phyloP scores from a whole-genome alignment of 2,797 vertebrate genomes.

The Ptychobarbus kaznakovi region DNA sequence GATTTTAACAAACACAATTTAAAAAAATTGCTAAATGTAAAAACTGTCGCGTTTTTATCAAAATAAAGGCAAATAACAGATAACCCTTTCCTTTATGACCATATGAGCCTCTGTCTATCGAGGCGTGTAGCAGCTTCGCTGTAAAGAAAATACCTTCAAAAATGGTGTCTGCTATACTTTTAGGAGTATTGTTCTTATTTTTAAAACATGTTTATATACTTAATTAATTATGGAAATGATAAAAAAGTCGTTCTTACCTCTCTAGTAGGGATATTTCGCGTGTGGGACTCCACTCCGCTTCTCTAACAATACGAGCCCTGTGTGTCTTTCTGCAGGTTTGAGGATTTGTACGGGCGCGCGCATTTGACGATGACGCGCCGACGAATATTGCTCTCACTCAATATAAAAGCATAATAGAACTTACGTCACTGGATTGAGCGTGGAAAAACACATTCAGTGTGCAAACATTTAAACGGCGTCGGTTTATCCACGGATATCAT shows the following conservation, averaged over 20 bases:
- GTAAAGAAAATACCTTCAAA: constrained; percentile 10
- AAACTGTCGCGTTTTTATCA: background rate
- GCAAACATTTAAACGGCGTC: background rate
- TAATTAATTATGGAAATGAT: background rate
- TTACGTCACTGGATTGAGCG: background rate
- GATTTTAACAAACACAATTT: background rate
- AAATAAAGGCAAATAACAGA: background rate
- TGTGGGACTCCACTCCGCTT: background rate
- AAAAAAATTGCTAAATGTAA: background rate
- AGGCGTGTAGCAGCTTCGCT: background rate
- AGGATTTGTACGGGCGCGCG: constrained; percentile 41
- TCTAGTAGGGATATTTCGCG: constrained; percentile 14
- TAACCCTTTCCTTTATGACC: background rate
- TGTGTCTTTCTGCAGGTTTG: constrained; percentile 47
- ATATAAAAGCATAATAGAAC: background rate
- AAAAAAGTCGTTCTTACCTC: constrained; percentile 41
- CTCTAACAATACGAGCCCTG: constrained; percentile 50
- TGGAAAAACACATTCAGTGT: background rate
- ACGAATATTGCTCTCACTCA: background rate
- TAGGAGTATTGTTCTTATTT: background rate
- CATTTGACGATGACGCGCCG: constrained; percentile 35
- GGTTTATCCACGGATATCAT: background rate
- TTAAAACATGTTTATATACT: background rate
- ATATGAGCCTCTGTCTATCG: background rate
- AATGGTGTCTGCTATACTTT: background rate